phyloP scores from a whole-genome alignment of 2,797 vertebrate genomes.

The Spinibarbus caldwelli region DNA sequence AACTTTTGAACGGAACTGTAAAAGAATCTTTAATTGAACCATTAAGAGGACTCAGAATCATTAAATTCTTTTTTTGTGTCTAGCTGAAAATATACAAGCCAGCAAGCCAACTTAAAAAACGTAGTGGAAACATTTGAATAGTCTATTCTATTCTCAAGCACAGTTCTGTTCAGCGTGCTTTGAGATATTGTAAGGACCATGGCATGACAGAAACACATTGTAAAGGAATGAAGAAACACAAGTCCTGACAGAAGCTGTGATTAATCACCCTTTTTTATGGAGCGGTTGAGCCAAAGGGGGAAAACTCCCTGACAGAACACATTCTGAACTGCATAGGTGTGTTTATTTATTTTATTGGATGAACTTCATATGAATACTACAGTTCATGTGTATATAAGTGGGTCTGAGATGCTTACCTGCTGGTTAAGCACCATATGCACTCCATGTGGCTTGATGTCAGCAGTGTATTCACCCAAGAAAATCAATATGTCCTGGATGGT shows the following conservation, averaged over 20 bases:
- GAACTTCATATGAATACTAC: neutral
- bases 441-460: constrained; percentile 91
- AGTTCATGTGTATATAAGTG: neutral
- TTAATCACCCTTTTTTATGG: constrained; percentile 4
- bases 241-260: constrained; percentile 38
- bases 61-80: neutral
- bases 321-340: constrained; percentile 11
- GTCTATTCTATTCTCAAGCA: neutral
- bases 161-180: neutral
- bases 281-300: neutral
- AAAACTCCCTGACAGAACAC: constrained; percentile 6
- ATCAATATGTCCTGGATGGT: constrained; percentile 94
- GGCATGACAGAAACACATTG: constrained; percentile 12
- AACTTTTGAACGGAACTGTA: neutral
- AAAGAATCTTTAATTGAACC: neutral
- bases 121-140: neutral
- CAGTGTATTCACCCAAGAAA: constrained; percentile 93
- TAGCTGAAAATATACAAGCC: neutral
- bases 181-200: neutral
- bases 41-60: neutral
- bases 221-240: constrained; percentile 47
- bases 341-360: neutral
- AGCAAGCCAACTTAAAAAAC: neutral
- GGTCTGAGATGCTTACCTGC: constrained; percentile 79
- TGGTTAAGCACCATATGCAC: constrained; percentile 99